Evolutionary conservation across 1,140 invertebrate genomes (phyloP).

Genomic region (Lasioglossum albipes): DNA sequence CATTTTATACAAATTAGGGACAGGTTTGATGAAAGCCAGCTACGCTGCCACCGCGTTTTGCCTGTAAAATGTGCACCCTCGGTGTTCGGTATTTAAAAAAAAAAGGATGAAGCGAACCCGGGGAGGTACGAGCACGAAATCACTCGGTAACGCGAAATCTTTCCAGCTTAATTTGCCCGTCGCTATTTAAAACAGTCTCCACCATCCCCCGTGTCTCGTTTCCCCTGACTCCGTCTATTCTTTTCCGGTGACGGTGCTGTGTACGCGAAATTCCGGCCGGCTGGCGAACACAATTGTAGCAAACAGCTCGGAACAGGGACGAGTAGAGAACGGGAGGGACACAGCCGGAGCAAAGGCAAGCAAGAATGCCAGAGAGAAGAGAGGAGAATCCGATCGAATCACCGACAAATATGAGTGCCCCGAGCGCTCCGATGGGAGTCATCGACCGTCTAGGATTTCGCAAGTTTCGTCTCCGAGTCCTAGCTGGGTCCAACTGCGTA

Average conservation of each 20-base stretch:
- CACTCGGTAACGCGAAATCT: not conserved
- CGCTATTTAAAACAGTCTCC: no score
- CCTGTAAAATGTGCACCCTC: no score
- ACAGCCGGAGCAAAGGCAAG: no score
- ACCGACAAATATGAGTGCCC: conserved; percentile 58
- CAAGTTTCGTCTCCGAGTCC: conserved; percentile 23
- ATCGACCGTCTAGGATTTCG: conserved; percentile 56
- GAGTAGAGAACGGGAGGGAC: not conserved
- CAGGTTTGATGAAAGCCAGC: no score
- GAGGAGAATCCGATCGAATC: conserved; percentile 49
- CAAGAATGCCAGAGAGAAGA: not conserved
- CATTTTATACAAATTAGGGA: no score
- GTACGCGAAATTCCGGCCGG: conserved; percentile 19
- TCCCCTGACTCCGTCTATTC: not conserved
- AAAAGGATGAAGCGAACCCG: no score
- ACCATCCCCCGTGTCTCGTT: no score
- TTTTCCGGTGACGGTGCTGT: conserved; percentile 11
- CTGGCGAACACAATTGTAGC: conserved; percentile 26
- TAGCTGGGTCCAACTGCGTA: conserved; percentile 13
- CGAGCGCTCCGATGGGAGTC: conserved; percentile 48
- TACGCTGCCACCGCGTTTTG: no score
- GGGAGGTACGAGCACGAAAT: no score
- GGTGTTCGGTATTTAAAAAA: no score
- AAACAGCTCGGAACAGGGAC: conserved; percentile 33
- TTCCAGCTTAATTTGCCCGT: not conserved